Evolutionary conservation across 92 coral and sea anemone genomes (phyloP).

Genomic region (Epizoanthus illoricatus): DNA sequence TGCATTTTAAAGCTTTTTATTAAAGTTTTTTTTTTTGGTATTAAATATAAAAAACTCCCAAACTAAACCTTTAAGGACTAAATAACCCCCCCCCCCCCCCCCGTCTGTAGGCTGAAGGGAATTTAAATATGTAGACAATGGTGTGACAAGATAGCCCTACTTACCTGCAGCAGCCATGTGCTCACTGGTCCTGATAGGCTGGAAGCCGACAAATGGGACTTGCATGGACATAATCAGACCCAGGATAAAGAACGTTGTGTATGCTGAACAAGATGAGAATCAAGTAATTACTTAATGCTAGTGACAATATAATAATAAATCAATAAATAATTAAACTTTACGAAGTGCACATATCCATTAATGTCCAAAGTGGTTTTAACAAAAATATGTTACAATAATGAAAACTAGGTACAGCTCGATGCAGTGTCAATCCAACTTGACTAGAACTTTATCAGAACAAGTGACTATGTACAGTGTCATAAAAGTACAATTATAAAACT

Average conservation of each 20-base stretch:
- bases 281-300: neutral
- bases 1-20: too few species aligned
- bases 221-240: constrained; percentile 98
- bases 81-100: too few species aligned
- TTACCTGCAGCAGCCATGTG: constrained; percentile 99
- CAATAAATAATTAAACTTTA: neutral
- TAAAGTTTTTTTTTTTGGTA: too few species aligned
- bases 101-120: too few species aligned
- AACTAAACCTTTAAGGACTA: too few species aligned
- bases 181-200: constrained; percentile 98
- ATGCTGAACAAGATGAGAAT: constrained; percentile 55
- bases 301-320: neutral
- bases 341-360: neutral
- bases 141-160: neutral
- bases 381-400: neutral
- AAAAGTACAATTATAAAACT: neutral
- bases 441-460: neutral
- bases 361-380: neutral
- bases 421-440: too few species aligned
- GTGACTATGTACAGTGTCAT: neutral
- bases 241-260: constrained; percentile 90
- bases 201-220: constrained; percentile 99
- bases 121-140: too few species aligned
- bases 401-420: too few species aligned
- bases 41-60: too few species aligned